Base-by-base conservation (phyloP, 1,140 invertebrate species). In the Diachasma alloeum region DNA sequence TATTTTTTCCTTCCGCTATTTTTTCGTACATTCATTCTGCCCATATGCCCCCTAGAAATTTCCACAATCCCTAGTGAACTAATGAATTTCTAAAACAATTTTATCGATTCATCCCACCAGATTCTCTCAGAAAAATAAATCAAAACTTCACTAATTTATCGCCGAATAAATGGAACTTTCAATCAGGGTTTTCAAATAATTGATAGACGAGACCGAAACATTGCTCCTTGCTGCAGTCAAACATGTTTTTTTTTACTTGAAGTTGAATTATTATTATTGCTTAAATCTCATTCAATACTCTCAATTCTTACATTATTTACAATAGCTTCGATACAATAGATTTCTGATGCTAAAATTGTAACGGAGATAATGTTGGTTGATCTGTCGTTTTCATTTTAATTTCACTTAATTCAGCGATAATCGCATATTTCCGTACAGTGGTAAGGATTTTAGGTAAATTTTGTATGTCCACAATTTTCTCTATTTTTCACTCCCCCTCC, bases 261-360 rank as follows among this genome's bases (percentile, higher is more conserved):
- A 63, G 59, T 63, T 63, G 59, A 63, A 63, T 63, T 63, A 63
- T 63, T 63, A 63, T 63, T 63, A 63, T 63, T 63, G 4, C 59
- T 78, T 56, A 72, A 56, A 24, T 72, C 42, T 69, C 67, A 67
- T 77, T 79, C 77, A 75, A 80, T 78, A 76, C 74, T 72, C 24
- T 80, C 76, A 75, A 82, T 82, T 85, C 81, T 83, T 86, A 85
- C 83, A 87, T 56, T 86, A 86, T 87, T 81, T 86, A 86, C 84
- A 86, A 77, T 76, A 80, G 63, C 74, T 71, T 71, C 67, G 48
- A 72, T 67, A 72, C 71, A 72, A 68, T 77, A 77, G 24, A 15
- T 53, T 26, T 76, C 56, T 77, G 53, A 72, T 67, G 69, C 75
- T 72, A 77, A 72, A 77, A 77, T 67, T 72, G 68, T 68, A 72